Percentiles rank a stretch among this genome's conserved stretches.
phyloP scores from a whole-genome alignment of 2,888 invertebrate species.

The Phengaris alcon region DNA sequence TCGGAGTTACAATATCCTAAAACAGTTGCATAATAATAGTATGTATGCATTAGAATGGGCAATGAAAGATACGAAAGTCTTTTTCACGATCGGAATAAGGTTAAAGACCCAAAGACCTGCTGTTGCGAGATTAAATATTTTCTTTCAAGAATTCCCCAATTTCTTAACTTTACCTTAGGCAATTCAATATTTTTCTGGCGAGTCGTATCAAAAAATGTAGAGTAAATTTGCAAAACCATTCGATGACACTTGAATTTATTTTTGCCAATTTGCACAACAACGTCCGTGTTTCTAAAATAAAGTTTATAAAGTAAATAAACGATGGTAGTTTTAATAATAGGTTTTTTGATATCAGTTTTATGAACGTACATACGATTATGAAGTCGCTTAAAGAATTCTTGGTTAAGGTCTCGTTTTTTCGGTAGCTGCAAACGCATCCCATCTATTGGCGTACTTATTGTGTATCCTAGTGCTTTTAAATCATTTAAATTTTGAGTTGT shows the following conservation, averaged over 20 bases:
- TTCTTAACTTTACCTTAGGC: constrained; percentile 52
- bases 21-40: constrained; percentile 33
- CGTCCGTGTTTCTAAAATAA: constrained; percentile 82
- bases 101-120: too few species aligned
- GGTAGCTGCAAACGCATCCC: constrained; percentile 82
- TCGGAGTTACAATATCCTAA: constrained; percentile 67
- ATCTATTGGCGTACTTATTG: constrained; percentile 76
- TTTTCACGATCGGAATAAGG: background rate
- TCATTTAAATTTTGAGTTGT: constrained; percentile 49
- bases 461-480: constrained; percentile 79
- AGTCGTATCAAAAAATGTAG: constrained; percentile 80
- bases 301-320: background rate
- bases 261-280: constrained; percentile 81
- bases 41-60: background rate
- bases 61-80: too few species aligned
- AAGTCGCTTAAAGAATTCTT: constrained; percentile 82
- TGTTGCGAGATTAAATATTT: background rate
- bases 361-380: constrained; percentile 81
- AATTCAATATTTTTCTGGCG: constrained; percentile 57
- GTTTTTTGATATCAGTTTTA: background rate
- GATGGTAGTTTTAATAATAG: background rate
- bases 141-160: background rate
- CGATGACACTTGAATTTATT: constrained; percentile 85
- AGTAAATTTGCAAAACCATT: constrained; percentile 84
- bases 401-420: constrained; percentile 83